Evolutionary conservation across 2,888 invertebrate genomes (phyloP), one percentile per base, ranked within the genome.

Genomic region (Oscheius sp.): DNA sequence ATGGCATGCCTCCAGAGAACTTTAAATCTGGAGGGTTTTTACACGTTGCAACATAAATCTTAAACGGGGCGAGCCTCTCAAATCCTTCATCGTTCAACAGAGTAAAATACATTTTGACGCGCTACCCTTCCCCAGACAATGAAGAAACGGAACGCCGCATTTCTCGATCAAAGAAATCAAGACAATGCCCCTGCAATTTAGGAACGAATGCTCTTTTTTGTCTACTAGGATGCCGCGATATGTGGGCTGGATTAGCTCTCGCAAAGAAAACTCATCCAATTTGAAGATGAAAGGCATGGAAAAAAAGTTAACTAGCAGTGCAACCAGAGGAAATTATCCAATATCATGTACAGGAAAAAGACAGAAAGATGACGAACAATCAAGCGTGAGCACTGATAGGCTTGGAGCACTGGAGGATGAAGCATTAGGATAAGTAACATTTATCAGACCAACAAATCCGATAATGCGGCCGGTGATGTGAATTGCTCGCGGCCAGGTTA

Each of bases 371-470:
- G 53, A 58, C n/a, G 33, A 58, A 58, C 32, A 29, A 32, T 21
- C 21, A 33, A 58, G 29, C 32, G 42, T n/a, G 62, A 37, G 42
- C 3, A 62, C n/a, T 29, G 63, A 47, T 11, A 48, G 63, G 47
- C 55, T 32, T 55, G 55, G 29, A 29, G 47, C 48, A 48, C 33
- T 47, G 42, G 48, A 42, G 48, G 32, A 29, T 48, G 48, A 42
- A 55, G 48, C 63, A 63, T 63, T 63, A 63, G 63, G 63, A 63
- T 63, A 63, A 63, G 63, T 63, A 63, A 48, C 63, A 63, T 48
- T 63, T 63, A 63, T 63, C 63, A 63, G 63, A 42, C 63, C 35
- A 60, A 11, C 48, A 63, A 63, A 63, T 63, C 63, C 63, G 63
- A 42, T 63, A 63, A 63, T 63, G 63, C 48, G 63, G 42, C 21